Evolutionary conservation across 2,113 vertebrate genomes (phyloP).

Genomic region (Psettodes erumei): DNA sequence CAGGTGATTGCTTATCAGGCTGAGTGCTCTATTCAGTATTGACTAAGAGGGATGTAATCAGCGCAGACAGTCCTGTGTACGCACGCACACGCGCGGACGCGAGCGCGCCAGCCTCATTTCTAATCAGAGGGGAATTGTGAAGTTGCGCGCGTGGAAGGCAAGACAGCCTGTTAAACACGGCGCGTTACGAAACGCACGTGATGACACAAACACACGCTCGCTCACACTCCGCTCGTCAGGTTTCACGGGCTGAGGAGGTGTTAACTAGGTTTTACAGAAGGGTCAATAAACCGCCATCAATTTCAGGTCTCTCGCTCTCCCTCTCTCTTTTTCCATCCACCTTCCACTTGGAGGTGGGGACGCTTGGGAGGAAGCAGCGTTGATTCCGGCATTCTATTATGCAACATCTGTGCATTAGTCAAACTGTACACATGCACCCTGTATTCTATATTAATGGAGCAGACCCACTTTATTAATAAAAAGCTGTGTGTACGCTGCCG

Average conservation of each 20-base stretch:
- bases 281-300: constrained; percentile 77
- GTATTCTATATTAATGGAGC: no score
- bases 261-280: constrained; percentile 76
- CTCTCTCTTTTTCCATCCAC: constrained; percentile 33
- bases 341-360: constrained; percentile 44
- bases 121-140: constrained; percentile 66
- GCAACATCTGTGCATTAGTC: constrained; percentile 52
- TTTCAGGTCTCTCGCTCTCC: constrained; percentile 54
- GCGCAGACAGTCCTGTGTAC: constrained; percentile 53
- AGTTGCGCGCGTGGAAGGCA: constrained; percentile 34
- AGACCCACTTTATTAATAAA: no score
- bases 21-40: constrained; percentile 85
- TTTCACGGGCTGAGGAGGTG: constrained; percentile 75
- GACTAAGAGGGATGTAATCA: constrained; percentile 79
- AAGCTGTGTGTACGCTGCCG: no score
- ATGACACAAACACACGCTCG: constrained; percentile 56
- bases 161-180: constrained; percentile 63
- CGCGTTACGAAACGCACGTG: constrained; percentile 26
- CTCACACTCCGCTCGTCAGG: constrained; percentile 67
- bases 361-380: constrained; percentile 38
- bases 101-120: constrained; percentile 58
- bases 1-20: constrained; percentile 84
- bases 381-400: constrained; percentile 70
- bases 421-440: no score
- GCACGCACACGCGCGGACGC: neutral